Evolutionary conservation across 2,797 vertebrate species (phyloP).

Genomic region (Chelon auratus): DNA sequence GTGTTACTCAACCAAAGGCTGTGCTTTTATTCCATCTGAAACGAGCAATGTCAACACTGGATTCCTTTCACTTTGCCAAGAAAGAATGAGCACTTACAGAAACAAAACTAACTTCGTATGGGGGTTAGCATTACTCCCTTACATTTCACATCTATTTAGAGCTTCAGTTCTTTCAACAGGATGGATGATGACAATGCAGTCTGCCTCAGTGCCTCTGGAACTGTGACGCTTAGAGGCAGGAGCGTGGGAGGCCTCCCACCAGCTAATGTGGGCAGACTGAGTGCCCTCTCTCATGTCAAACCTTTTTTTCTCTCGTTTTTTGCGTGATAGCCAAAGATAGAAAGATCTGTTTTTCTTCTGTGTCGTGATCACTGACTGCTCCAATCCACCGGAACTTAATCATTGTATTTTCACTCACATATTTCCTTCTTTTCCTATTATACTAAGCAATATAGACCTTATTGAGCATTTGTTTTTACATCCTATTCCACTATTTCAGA

Average conservation of each 20-base stretch:
- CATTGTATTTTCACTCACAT: background rate
- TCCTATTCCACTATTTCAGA: no score
- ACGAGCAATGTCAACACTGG: background rate
- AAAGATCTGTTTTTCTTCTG: background rate
- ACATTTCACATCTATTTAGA: background rate
- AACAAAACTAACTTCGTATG: background rate
- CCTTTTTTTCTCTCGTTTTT: background rate
- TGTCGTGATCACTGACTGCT: background rate
- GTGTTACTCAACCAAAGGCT: no score
- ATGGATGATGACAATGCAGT: background rate
- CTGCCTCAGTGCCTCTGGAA: background rate
- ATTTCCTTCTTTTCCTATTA: no score
- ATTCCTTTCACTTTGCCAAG: background rate
- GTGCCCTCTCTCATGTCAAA: background rate
- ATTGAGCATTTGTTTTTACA: no score
- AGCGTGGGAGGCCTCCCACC: slow-evolving; percentile 20
- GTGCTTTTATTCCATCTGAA: no score
- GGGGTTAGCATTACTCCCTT: background rate
- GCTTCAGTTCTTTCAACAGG: background rate
- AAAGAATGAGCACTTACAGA: background rate
- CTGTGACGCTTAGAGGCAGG: background rate
- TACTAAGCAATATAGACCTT: no score
- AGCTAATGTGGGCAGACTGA: background rate
- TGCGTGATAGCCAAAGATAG: background rate
- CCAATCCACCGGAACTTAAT: background rate